Evolutionary conservation across 2,113 vertebrate genomes (phyloP), one percentile per base, ranked within the genome.

Genomic region (Heteronetta atricapilla): DNA sequence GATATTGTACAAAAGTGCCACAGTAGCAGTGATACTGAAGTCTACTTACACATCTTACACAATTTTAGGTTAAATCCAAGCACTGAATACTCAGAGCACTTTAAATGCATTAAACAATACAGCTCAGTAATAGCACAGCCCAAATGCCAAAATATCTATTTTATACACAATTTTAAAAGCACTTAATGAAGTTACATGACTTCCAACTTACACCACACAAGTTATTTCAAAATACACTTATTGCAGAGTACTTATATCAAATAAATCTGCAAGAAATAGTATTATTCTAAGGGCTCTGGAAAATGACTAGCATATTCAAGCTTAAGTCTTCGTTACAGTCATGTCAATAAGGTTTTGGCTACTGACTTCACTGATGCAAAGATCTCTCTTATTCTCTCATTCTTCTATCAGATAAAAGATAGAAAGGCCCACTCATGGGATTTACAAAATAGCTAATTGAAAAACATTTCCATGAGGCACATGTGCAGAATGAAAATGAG

Each of bases 61-160:
- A 66, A 77, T 55, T 91, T 84, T 29, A 94, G 48, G 84, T 83
- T 96, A 94, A 91, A 93, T 25, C 33, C 90, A 92, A 97, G 96
- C 93, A 97, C 67, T 89, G 93, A 89, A 84, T 95, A 96, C 73
- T 92, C 93, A 83, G 86, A 97, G 82, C 83, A 91, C 55, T 89
- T 95, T 34, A 83, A 93, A 77, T 69, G 84, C 68, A 72, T 78
- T 81, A 55, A 94, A 83, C 88, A 70, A 93, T 36, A 88, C 6
- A 86, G 55, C 88, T 20, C 89, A 62, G 46, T 29, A 88, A 92
- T 17, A 96, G 60, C 83, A 89, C 40, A 88, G 55, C 60, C 53
- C 74, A 76, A 87, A 86, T 69, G 74, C 40, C 59, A 67, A 88
- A 91, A 48, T n/a, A 91, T 70, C 74, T 85, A 82, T 78, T 94